These are phyloP conservation scores for Caenorhabditis sp. DNA, from an alignment of 2,888 invertebrate genomes.

Conservation along the genomic window DNA sequence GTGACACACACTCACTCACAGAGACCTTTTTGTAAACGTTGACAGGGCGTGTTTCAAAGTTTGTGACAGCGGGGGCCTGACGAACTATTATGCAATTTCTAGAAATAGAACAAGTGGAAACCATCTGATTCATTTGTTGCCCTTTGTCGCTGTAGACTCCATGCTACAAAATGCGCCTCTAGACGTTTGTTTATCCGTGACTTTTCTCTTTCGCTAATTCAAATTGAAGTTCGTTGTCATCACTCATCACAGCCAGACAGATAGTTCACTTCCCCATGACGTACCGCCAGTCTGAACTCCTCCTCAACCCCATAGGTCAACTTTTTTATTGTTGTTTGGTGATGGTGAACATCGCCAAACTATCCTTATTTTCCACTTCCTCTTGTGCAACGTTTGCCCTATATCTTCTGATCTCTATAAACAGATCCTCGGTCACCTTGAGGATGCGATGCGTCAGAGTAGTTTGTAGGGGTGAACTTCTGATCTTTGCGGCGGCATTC, in stretches of 20 bases:
- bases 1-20: too few species aligned
- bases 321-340: background rate
- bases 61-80: background rate
- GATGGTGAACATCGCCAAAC: too few species aligned
- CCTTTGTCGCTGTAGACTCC: background rate
- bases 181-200: slow-evolving; percentile 1
- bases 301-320: background rate
- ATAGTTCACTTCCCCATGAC: slow-evolving; percentile 12
- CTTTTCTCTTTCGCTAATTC: background rate
- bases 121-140: background rate
- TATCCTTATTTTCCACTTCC: too few species aligned
- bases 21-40: background rate
- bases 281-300: slow-evolving; percentile 5
- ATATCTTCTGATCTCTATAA: background rate
- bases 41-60: background rate
- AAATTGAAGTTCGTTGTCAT: background rate
- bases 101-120: background rate
- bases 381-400: background rate
- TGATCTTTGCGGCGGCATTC: slow-evolving; percentile 15
- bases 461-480: slow-evolving; percentile 56
- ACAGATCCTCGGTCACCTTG: background rate
- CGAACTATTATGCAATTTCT: background rate
- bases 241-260: background rate
- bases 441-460: slow-evolving; percentile 12
- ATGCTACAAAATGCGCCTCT: background rate